phyloP scores from a whole-genome alignment of 2,888 invertebrate species.

The Drosophila quinaria region DNA sequence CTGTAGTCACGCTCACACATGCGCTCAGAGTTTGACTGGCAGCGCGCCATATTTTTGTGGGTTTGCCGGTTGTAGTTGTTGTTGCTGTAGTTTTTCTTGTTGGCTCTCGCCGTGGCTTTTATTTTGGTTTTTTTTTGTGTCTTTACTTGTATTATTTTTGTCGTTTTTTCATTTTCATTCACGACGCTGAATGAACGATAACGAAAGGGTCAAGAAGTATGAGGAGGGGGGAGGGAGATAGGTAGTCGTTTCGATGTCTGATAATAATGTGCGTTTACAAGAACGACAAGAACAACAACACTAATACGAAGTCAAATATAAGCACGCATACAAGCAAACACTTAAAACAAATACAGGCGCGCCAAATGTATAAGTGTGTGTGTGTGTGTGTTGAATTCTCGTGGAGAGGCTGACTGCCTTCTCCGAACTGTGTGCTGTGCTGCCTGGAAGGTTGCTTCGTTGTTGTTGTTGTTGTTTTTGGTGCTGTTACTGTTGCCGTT shows the following conservation, averaged over 20 bases:
- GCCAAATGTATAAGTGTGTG: conserved; percentile 3
- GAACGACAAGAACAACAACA: conserved; percentile 42
- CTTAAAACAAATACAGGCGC: conserved; percentile 42
- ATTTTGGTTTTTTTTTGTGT: background rate
- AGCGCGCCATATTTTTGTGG: conserved; percentile 61
- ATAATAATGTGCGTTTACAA: conserved; percentile 65
- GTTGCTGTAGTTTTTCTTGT: conserved; percentile 48
- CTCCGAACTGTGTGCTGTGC: conserved; percentile 49
- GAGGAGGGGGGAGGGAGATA: background rate
- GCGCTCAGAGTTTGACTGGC: conserved; percentile 46
- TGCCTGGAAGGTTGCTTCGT: conserved; percentile 36
- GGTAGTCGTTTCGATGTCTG: conserved; percentile 37
- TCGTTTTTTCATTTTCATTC: conserved; percentile 58
- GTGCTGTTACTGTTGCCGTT: conserved; percentile 54
- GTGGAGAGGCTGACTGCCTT: conserved; percentile 34
- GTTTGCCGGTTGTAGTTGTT: conserved; percentile 62
- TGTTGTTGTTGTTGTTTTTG: conserved; percentile 39
- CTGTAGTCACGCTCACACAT: conserved; percentile 57
- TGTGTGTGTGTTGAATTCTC: conserved; percentile 46
- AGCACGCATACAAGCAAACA: conserved; percentile 42
- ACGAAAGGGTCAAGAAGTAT: conserved; percentile 13
- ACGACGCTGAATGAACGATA: conserved; percentile 53
- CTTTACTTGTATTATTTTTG: conserved; percentile 9
- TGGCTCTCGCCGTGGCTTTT: conserved; percentile 10
- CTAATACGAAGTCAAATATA: conserved; percentile 43